Conservation (phyloP, 2,113 vertebrate species). For the Muscicapa adusta region DNA sequence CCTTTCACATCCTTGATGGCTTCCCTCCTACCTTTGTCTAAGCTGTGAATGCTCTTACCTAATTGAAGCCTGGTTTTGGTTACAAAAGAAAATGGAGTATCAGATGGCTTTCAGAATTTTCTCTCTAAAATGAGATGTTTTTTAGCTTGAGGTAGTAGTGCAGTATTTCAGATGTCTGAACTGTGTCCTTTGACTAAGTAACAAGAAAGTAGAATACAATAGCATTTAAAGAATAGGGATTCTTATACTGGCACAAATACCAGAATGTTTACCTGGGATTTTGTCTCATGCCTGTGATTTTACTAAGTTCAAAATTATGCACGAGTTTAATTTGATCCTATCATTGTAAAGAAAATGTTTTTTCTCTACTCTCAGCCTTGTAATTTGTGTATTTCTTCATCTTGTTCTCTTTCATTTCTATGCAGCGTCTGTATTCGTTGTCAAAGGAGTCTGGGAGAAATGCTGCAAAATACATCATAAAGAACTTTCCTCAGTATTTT, state of each 20-base stretch:
- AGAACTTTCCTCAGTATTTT: slow-evolving; percentile 85
- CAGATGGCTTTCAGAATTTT: neutral
- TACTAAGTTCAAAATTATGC: neutral
- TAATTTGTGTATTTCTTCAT: neutral
- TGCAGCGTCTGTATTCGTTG: slow-evolving; percentile 79
- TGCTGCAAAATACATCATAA: slow-evolving; percentile 86
- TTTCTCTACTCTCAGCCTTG: neutral
- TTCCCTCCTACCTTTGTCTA: neutral
- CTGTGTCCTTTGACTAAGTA: neutral
- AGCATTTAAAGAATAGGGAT: neutral
- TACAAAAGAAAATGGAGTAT: neutral
- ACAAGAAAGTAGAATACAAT: neutral
- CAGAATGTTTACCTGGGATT: neutral
- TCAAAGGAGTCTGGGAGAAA: slow-evolving; percentile 86
- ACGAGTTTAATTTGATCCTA: neutral
- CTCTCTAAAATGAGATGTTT: neutral
- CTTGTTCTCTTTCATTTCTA: neutral
- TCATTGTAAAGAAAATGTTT: neutral
- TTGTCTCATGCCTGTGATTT: neutral
- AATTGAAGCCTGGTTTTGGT: neutral
- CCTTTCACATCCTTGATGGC: neutral
- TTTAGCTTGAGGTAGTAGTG: neutral
- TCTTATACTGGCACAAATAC: neutral
- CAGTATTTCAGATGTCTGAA: neutral
- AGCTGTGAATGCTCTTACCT: neutral